Conservation (phyloP, 2,113 vertebrate species). For the Rhipidura dahli region DNA sequence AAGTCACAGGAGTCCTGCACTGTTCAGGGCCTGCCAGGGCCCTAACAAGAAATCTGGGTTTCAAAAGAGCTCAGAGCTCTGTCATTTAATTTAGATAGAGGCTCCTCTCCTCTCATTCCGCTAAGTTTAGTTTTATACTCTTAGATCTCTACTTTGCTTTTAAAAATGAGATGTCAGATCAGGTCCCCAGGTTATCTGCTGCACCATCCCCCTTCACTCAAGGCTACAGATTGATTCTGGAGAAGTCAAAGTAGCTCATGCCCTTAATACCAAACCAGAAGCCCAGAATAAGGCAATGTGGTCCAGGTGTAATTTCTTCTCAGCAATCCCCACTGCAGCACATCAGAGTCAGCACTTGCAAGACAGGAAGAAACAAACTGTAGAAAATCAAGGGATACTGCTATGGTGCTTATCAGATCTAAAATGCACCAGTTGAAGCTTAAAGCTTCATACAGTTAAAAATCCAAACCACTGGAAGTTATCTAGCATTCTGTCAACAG, state of each 20-base stretch:
- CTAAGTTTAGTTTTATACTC: not conserved
- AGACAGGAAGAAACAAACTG: not conserved
- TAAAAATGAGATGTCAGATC: not conserved
- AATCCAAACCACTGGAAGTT: not conserved
- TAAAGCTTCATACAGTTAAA: not conserved
- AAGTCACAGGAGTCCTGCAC: not conserved
- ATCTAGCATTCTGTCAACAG: not conserved
- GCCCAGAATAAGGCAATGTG: not conserved
- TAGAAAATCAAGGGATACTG: not conserved
- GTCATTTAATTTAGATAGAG: not conserved
- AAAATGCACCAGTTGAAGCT: not conserved
- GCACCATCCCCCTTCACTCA: not conserved
- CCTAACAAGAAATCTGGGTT: not conserved
- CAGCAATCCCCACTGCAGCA: not conserved
- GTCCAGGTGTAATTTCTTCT: not conserved
- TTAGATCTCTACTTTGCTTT: not conserved
- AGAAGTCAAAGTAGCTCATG: not conserved
- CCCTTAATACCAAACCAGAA: not conserved
- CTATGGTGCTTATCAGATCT: not conserved
- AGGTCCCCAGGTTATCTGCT: not conserved
- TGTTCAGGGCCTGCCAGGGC: not conserved
- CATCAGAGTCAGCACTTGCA: not conserved
- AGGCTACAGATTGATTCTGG: not conserved
- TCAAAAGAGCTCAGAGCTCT: not conserved
- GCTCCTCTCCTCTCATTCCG: not conserved